Percentiles rank a stretch among this genome's conserved stretches.
These are phyloP conservation scores for Ceriagrion tenellum DNA, from an alignment of 2,888 invertebrate genomes.

Conservation along the genomic window DNA sequence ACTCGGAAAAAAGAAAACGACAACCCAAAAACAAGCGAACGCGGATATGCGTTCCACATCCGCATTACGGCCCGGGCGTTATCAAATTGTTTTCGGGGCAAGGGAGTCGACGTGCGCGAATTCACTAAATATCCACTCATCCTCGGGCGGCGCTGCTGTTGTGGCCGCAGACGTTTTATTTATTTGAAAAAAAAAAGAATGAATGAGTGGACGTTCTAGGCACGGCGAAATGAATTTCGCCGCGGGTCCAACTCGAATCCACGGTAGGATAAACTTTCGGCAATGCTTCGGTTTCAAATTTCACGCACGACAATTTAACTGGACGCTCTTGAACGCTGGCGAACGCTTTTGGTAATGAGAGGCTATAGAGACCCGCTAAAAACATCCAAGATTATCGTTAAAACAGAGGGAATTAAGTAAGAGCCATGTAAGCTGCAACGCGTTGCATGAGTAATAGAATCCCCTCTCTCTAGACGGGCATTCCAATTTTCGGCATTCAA, in stretches of 20 bases:
- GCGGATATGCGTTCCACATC: background rate
- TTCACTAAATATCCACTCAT: background rate
- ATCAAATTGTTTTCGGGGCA: constrained; percentile 18
- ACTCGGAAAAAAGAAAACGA: too few relatives aligned
- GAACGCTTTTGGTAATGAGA: background rate
- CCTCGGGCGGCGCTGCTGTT: background rate
- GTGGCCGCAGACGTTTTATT: background rate
- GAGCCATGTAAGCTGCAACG: background rate
- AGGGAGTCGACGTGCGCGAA: constrained; percentile 18
- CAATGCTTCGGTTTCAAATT: background rate
- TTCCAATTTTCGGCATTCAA: too few relatives aligned
- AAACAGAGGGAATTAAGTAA: background rate
- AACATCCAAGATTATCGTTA: background rate
- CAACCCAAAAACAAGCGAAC: background rate
- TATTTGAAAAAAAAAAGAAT: too few relatives aligned
- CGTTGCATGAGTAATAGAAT: background rate
- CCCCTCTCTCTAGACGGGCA: background rate
- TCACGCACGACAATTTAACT: background rate
- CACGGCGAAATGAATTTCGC: background rate
- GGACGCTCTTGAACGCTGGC: background rate
- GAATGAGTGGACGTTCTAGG: background rate
- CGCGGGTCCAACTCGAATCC: background rate
- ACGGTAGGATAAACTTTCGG: background rate
- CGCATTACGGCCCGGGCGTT: background rate
- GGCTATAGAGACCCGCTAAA: background rate